These are phyloP conservation scores for Pterobdella sp. DNA, from an alignment of 2,888 invertebrate species.

Conservation along the genomic window DNA sequence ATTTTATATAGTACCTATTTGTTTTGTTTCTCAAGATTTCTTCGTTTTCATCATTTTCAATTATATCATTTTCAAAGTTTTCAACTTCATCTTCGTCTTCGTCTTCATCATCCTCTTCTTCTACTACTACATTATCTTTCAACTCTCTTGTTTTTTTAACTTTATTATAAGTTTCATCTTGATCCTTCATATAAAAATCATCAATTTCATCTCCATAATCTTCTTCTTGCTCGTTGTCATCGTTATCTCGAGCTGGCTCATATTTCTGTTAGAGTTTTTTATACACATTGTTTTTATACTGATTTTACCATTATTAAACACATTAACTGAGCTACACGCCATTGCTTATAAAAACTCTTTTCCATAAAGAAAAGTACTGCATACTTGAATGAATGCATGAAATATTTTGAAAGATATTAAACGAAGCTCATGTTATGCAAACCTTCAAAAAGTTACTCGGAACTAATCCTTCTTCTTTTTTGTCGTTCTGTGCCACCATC, in stretches of 20 bases:
- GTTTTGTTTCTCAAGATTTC: neutral
- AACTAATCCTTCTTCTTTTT: slow-evolving; percentile 14
- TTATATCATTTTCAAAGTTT: neutral
- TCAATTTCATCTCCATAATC: neutral
- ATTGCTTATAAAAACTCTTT: no score
- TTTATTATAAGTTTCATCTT: neutral
- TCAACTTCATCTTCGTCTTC: neutral
- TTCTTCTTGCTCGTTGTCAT: neutral
- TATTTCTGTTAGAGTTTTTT: no score
- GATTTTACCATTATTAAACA: no score
- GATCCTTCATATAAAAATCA: neutral
- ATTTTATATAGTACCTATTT: no score
- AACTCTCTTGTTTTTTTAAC: neutral
- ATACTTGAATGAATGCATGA: no score
- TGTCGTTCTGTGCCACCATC: slow-evolving; percentile 24
- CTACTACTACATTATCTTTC: neutral
- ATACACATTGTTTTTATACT: no score
- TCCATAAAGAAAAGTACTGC: no score
- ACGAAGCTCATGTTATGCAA: neutral
- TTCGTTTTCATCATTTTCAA: neutral
- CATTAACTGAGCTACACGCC: no score
- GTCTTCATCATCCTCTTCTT: neutral
- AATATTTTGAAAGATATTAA: no score
- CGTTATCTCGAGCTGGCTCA: neutral
- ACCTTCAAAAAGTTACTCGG: slow-evolving; percentile 26